Evolutionary conservation across 92 coral and sea anemone genomes (phyloP), one percentile per base, ranked within the genome.

Genomic region (Phenganax stokvisi): DNA sequence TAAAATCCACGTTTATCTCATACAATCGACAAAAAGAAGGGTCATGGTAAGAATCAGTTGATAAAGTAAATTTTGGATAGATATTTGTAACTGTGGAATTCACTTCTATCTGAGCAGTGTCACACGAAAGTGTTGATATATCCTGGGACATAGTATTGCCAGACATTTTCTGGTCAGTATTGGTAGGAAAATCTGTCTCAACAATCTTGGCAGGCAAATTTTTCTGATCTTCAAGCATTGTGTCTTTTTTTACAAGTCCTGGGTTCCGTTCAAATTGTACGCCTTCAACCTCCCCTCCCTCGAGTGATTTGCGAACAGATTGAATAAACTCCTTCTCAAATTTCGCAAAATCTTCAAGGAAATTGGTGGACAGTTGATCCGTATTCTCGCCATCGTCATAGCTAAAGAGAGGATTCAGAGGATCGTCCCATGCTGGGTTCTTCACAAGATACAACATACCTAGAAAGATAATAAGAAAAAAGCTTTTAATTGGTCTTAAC

Each of bases 391-490:
- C 5, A 5, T 37, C 47, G 5, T 80, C 89, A 0, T 89, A 86
- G 55, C 84, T 87, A 80, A 92, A 90, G 81, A 84, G 67, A 17
- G 97, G 96, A 27, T 83, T 92, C 2, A 92, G 71, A 1, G 98
- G 97, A 72, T 94, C 98, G 0, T 84, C 92, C 15, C 90, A 71
- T 68, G 90, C 90, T 15, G 98, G 98, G 63, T 94, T 87, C 75
- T 94, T 81, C 54, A 94, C 67, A 75, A 94, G 72, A 72, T 90
- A 92, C 71, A 94, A 86, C 82, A 94, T 57, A 44, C 47, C 47
- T 37, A 5, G 47, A 37, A 2, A 37, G 47, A 37, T 5, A 37
- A 37, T 37, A 37, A 37, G 47, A 37, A 37, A 37, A 5, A 2
- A 37, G 47, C 47, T 37, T 1, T 37, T 37, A 37, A 37, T 37